phyloP scores from a whole-genome alignment of 2,797 vertebrate genomes.

The Hippocampus kuda region DNA sequence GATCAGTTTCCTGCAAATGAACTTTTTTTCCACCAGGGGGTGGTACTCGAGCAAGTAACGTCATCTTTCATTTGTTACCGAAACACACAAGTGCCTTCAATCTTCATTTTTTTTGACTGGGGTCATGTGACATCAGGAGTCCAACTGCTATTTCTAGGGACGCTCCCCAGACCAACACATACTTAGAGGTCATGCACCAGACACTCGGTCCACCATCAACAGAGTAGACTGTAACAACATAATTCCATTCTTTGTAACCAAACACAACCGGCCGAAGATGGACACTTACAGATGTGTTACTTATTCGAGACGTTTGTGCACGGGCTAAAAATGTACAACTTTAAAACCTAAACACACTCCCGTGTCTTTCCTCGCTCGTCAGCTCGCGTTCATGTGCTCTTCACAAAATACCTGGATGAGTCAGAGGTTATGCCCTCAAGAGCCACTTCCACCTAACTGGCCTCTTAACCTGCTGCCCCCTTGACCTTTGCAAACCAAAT shows the following conservation, averaged over 20 bases:
- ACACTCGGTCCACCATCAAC: not conserved
- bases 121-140: constrained; percentile 11
- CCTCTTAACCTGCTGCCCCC: constrained; percentile 41
- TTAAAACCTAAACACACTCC: constrained; percentile 13
- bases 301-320: not conserved
- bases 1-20: constrained; percentile 21
- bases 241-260: not conserved
- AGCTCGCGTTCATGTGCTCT: not conserved
- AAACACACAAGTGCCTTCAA: not conserved
- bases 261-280: not conserved
- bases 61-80: constrained; percentile 5
- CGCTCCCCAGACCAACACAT: constrained; percentile 12
- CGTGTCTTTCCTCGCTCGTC: not conserved
- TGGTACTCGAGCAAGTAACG: constrained; percentile 20
- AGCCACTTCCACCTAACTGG: constrained; percentile 35
- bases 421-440: constrained; percentile 24
- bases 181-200: constrained; percentile 13
- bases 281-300: not conserved
- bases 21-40: constrained; percentile 29
- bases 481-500: constrained; percentile 40
- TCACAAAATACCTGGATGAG: constrained; percentile 12
- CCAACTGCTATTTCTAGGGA: constrained; percentile 15
- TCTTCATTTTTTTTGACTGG: not conserved
- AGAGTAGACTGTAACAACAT: not conserved
- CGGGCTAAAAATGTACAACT: not conserved